Base-by-base conservation (phyloP, 2,113 vertebrate species). In the Nycticebus coucang region DNA sequence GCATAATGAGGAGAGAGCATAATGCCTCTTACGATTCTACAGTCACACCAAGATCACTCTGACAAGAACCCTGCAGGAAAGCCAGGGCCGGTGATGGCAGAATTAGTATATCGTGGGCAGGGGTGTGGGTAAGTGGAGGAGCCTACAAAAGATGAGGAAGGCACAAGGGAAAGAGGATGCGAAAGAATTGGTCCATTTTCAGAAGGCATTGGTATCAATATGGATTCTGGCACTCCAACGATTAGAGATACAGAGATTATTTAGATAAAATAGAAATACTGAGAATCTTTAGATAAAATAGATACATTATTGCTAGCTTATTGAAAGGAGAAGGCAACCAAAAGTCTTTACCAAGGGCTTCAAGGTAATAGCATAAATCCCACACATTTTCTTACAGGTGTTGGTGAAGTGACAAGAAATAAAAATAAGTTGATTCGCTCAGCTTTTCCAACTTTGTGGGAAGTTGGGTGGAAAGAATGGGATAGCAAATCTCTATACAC, bases 211-310 rank as follows among this genome's bases (percentile, higher is more conserved):
- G 57, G 84, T 81, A 95, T 90, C 50, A 62, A 7, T 37, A 83
- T 15, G 53, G 28, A 84, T 35, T 77, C 18, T 53, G 37, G 9
- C 53, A 50, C 37, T 84, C 12, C 24, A 57, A 30, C 8, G 62
- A 11, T 62, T 74, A 80, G 68, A 96, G 50, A 35, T 69, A 7
- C 55, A 57, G 69, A 92, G 68, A 50, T 33, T 83, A 87, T 57
- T 94, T 77, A 62, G 28, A 60, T 89, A 57, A 41, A 91, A 66
- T 18, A 83, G 53, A 71, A 5, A 50, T 33, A 7, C 55, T 50
- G 69, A 92, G 68, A 82, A 28, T 83, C 87, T 57, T 94, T 77
- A 62, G 28, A 60, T 89, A 50, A 41, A 91, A 66, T 18, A 83
- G 53, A 66, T 60, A 35, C 28, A 45, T 59, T 64, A 45, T 21